phyloP scores from a whole-genome alignment of 2,888 invertebrate species.

The Capitulum mitella region DNA sequence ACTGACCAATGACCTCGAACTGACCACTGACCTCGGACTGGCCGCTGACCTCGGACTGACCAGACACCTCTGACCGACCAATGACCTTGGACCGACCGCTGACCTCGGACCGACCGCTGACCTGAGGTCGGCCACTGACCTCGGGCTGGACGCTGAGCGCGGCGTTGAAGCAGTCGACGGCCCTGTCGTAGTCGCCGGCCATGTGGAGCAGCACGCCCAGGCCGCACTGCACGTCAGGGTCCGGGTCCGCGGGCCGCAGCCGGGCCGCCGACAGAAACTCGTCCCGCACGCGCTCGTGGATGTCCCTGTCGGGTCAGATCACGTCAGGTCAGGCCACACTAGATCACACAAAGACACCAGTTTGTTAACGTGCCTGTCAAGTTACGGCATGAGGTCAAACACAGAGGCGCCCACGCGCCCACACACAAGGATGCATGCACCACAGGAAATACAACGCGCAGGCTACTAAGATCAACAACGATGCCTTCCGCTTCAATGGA shows the following conservation, averaged over 20 bases:
- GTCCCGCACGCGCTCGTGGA: slow-evolving; percentile 37
- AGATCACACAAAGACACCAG: no score
- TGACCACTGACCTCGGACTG: neutral
- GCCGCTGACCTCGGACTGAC: neutral
- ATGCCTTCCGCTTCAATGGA: no score
- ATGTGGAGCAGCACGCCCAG: slow-evolving; percentile 92
- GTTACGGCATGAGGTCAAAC: no score
- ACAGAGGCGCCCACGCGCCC: no score
- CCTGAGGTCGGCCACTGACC: slow-evolving; percentile 43
- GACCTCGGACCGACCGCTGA: neutral
- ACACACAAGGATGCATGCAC: no score
- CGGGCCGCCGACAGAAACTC: slow-evolving; percentile 57
- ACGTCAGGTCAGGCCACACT: no score
- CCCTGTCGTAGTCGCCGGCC: slow-evolving; percentile 88
- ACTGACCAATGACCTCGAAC: no score
- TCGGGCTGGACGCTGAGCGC: slow-evolving; percentile 75
- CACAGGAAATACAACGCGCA: no score
- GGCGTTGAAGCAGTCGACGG: slow-evolving; percentile 89
- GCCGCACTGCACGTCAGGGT: slow-evolving; percentile 87
- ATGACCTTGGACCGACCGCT: neutral
- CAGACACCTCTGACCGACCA: slow-evolving; percentile 48
- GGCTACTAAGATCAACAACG: no score
- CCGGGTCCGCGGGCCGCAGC: slow-evolving; percentile 56
- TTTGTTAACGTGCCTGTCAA: no score
- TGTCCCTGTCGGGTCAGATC: slow-evolving; percentile 35